Percentiles rank a stretch among this genome's conserved stretches.
Conservation (phyloP, 2,113 vertebrate genomes). For the Carollia perspicillata region DNA sequence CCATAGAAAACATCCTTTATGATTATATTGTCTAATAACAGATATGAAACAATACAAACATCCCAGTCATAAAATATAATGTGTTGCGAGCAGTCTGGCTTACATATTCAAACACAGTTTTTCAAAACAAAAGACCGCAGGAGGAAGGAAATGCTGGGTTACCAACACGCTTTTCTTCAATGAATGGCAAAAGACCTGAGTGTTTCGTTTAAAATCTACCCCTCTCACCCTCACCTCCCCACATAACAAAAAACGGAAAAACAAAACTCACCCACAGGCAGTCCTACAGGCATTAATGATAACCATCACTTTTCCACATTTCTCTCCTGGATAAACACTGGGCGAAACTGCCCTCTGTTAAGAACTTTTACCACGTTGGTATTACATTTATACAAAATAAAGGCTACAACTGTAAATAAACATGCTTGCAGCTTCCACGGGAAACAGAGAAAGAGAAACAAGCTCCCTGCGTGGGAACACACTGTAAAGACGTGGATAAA, state of each 20-base stretch:
- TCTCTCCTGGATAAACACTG: slow-evolving; percentile 71
- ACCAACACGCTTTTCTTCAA: slow-evolving; percentile 38
- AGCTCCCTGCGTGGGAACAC: slow-evolving; percentile 52
- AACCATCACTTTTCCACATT: slow-evolving; percentile 34
- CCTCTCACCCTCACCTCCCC: slow-evolving; percentile 24
- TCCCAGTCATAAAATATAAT: slow-evolving; percentile 66
- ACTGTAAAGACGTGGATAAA: slow-evolving; percentile 66
- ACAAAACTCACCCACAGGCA: slow-evolving; percentile 58
- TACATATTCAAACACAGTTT: slow-evolving; percentile 69
- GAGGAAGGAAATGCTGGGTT: slow-evolving; percentile 64
- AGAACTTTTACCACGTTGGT: slow-evolving; percentile 67
- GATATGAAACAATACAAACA: slow-evolving; percentile 74
- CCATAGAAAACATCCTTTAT: slow-evolving; percentile 76
- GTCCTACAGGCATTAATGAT: slow-evolving; percentile 37
- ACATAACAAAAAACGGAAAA: slow-evolving; percentile 14
- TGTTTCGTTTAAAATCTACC: slow-evolving; percentile 67
- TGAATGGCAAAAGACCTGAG: slow-evolving; percentile 52
- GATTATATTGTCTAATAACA: slow-evolving; percentile 77
- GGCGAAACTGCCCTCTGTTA: slow-evolving; percentile 65
- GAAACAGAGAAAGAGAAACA: slow-evolving; percentile 67
- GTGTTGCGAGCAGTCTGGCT: slow-evolving; percentile 64
- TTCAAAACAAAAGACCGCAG: slow-evolving; percentile 74
- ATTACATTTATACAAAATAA: slow-evolving; percentile 67
- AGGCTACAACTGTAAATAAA: slow-evolving; percentile 68
- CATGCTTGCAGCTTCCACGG: slow-evolving; percentile 42